These are phyloP conservation scores for Dromiciops gliroides DNA, from an alignment of 2,113 vertebrate genomes.

Conservation along the genomic window DNA sequence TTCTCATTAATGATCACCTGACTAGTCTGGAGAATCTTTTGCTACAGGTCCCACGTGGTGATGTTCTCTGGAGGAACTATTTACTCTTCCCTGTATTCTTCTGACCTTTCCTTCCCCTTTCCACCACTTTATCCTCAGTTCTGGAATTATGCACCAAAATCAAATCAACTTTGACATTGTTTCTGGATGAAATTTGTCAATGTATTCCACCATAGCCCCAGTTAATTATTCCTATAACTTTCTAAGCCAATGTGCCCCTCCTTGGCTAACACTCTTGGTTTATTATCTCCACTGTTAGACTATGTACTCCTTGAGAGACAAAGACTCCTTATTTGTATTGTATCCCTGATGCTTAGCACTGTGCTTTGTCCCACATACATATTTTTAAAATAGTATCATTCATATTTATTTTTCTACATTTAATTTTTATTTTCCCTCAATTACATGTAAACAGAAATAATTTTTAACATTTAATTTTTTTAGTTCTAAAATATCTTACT, in stretches of 20 bases:
- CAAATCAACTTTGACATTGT: neutral
- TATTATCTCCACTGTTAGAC: neutral
- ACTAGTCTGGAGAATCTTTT: neutral
- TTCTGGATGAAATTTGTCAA: neutral
- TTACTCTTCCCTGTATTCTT: neutral
- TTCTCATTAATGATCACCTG: neutral
- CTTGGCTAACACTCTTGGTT: neutral
- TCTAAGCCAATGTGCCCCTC: neutral
- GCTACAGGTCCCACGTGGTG: neutral
- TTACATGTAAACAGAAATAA: neutral
- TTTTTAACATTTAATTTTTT: neutral
- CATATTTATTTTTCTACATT: neutral
- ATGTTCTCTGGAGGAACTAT: neutral
- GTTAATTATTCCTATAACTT: neutral
- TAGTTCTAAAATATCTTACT: neutral
- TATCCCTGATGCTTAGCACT: neutral
- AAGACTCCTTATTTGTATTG: neutral
- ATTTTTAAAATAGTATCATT: neutral
- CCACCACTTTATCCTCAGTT: neutral
- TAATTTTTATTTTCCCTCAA: neutral
- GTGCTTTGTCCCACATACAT: neutral
- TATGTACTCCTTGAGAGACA: neutral
- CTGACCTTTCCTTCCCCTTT: neutral
- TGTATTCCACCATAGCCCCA: neutral
- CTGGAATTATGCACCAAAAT: neutral